Evolutionary conservation across 23 tunicate genomes (phyloP).

Genomic region (Pegea sp.): DNA sequence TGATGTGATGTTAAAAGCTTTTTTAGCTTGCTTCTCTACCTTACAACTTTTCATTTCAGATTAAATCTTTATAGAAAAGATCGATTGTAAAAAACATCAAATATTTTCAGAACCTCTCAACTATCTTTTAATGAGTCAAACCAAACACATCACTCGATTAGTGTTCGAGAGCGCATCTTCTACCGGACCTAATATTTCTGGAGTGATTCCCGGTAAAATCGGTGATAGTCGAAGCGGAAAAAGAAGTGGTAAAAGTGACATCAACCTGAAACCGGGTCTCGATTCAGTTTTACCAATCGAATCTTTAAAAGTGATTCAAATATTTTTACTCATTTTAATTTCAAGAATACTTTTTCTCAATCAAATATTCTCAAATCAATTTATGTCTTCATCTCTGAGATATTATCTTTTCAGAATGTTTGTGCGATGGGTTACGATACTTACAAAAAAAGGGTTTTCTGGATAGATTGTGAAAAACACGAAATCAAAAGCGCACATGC

Average conservation of each 20-base stretch:
- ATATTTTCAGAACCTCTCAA: constrained; percentile 35
- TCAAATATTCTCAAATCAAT: too few species aligned
- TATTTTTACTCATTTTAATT: neutral
- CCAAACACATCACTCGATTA: constrained; percentile 22
- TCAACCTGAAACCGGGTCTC: constrained; percentile 13
- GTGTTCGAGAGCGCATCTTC: constrained; percentile 24
- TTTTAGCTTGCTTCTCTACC: too few species aligned
- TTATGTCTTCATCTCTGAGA: too few species aligned
- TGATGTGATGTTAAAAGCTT: too few species aligned
- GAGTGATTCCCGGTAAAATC: constrained; percentile 18
- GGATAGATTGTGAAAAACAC: constrained; percentile 31
- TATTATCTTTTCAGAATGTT: too few species aligned
- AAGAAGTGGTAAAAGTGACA: neutral
- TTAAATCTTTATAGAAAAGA: too few species aligned
- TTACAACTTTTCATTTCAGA: too few species aligned
- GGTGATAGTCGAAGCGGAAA: constrained; percentile 5
- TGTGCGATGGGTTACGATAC: constrained; percentile 61
- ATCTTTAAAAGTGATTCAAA: constrained; percentile 14
- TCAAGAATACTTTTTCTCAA: neutral
- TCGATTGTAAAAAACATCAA: neutral
- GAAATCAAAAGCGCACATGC: constrained; percentile 19
- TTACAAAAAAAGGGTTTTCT: constrained; percentile 14
- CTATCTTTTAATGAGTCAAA: constrained; percentile 52
- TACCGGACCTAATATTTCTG: constrained; percentile 3
- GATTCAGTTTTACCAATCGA: constrained; percentile 58